Base-by-base conservation (phyloP, 2,888 invertebrate genomes). In the Malthinus seriepunctatus region DNA sequence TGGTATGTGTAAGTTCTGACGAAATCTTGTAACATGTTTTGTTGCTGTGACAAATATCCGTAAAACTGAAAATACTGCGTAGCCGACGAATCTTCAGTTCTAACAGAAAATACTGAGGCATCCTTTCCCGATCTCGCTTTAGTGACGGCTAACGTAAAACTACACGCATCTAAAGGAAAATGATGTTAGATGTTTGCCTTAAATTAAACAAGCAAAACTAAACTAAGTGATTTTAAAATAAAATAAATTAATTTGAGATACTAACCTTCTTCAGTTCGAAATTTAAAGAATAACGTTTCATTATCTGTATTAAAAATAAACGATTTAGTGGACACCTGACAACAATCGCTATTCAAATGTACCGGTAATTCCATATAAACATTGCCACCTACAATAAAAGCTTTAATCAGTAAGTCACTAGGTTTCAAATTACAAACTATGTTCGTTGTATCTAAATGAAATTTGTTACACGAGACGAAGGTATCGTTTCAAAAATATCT, bases 1-100 rank as follows among this genome's bases (percentile, higher is more conserved):
- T 99, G 98, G 80, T 99, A 99, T 56, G 98, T 98, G 75, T 96
- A 95, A 44, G 99, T 99, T 69, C 99, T 85, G 65, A 98, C 94
- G 79, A 95, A 99, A 79, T 99, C 99, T 82, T 99, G 98, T 92
- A 99, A 93, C 98, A 99, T 99, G 77, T 99, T 99, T 80, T 99
- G 99, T 80, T 99, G 99, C 78, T 99, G 99, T 56, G 97, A 97
- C 68, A 99, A 82, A 81, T 97, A 98, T 65, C 98, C 97, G 80
- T 99, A 99, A 81, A 99, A 99, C 84, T 98, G 97, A 78, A 98
- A 98, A 84, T 99, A 99, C 80, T 99, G 98, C 81, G 93, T 91
- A 63, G 98, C 98, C 52, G 98, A 98, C 2, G 97, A 94, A 78
- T 97, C 96, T 78, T 99, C 98, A 15, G 98, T 99, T 74, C 98